A percentile compares a stretch with the other conserved stretches of the same genome.
Evolutionary conservation across 64 coral and sea anemone species (phyloP).

Genomic region (Trachythela sp.): DNA sequence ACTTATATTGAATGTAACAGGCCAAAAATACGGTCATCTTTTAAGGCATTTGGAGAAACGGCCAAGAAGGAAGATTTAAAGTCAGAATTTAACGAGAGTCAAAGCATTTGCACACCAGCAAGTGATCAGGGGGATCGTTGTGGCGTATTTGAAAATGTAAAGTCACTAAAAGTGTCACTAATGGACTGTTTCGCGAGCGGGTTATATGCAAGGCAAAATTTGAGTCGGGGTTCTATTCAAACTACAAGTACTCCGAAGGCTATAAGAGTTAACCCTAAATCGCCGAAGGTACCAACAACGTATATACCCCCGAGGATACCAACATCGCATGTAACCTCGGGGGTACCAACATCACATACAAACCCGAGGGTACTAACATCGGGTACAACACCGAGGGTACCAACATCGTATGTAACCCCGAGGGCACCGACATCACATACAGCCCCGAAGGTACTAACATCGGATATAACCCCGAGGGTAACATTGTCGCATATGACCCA

Average conservation of each 20-base stretch:
- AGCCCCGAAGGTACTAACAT: not conserved
- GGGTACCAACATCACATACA: not conserved
- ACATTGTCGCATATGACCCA: not conserved
- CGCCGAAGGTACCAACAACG: not conserved
- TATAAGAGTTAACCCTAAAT: not conserved
- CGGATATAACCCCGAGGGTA: not conserved
- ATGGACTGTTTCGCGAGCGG: not conserved
- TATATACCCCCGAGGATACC: not conserved
- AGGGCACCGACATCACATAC: not conserved
- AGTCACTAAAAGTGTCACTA: not conserved
- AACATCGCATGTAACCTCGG: not conserved
- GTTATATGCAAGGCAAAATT: not conserved
- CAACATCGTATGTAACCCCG: not conserved
- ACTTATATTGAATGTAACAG: too few species aligned
- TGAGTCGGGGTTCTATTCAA: not conserved
- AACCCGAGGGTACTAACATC: not conserved
- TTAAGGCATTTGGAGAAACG: too few species aligned
- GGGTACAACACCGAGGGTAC: not conserved
- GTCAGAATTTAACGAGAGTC: not conserved
- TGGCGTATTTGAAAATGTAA: not conserved
- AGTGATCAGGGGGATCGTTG: not conserved
- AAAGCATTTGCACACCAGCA: not conserved
- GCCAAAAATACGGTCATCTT: too few species aligned
- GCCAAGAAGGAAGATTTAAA: too few species aligned
- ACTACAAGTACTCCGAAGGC: not conserved